These are phyloP conservation scores for Cacoxenus indagator DNA, from an alignment of 2,888 invertebrate species.

Conservation along the genomic window DNA sequence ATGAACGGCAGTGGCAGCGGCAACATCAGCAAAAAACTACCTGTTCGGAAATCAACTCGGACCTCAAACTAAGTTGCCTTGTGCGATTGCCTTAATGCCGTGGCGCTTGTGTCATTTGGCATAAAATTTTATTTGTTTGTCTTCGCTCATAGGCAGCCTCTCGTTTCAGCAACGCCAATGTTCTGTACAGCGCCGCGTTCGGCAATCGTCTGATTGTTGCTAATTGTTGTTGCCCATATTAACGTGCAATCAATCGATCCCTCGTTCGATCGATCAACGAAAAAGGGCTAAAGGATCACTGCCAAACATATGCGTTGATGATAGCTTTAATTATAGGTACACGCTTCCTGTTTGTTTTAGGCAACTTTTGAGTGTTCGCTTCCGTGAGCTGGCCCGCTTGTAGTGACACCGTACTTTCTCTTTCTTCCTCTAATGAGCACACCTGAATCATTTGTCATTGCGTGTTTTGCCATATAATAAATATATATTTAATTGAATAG, in stretches of 20 bases:
- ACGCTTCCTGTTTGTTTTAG: constrained; percentile 26
- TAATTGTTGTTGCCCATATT: constrained; percentile 54
- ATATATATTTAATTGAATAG: no score
- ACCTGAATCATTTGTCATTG: no score
- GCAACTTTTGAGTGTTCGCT: no score
- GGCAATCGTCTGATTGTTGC: constrained; percentile 14
- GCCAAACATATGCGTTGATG: constrained; percentile 1
- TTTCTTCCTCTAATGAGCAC: no score
- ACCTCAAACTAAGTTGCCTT: background rate
- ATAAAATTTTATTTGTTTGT: constrained; percentile 24
- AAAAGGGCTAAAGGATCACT: constrained; percentile 5
- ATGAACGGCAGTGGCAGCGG: constrained; percentile 41
- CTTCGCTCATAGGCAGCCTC: background rate
- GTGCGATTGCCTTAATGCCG: background rate
- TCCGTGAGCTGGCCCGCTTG: no score
- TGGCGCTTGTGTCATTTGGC: constrained; percentile 22
- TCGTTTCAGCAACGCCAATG: background rate
- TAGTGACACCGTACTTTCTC: no score
- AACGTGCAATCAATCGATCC: background rate
- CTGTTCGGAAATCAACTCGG: background rate
- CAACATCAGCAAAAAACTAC: constrained; percentile 16
- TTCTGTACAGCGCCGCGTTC: background rate
- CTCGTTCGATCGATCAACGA: background rate
- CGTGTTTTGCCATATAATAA: no score
- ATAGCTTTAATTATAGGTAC: constrained; percentile 23